phyloP scores from a whole-genome alignment of 2,888 invertebrate genomes.

The Candidula unifasciata region DNA sequence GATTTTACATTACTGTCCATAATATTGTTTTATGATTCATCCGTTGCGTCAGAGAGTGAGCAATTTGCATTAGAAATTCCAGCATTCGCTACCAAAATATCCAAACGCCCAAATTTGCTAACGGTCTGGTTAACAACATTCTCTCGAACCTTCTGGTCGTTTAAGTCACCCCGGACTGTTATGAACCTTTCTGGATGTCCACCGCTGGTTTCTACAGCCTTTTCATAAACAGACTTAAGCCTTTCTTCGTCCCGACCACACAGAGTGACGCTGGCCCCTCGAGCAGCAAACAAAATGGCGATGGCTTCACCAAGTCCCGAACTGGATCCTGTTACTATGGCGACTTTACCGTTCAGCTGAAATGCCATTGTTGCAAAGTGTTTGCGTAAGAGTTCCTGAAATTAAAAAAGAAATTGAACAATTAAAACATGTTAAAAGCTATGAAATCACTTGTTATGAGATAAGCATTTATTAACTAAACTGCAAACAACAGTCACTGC shows the following conservation, averaged over 20 bases:
- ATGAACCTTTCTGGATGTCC: constrained; percentile 4
- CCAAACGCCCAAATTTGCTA: too few species aligned
- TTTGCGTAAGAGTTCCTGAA: too few species aligned
- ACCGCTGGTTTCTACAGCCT: constrained; percentile 10
- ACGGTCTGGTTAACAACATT: not conserved
- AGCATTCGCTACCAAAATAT: constrained; percentile 34
- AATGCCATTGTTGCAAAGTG: not conserved
- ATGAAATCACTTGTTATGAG: too few species aligned
- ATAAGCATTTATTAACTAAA: too few species aligned
- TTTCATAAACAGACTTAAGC: not conserved
- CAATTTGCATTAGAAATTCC: not conserved
- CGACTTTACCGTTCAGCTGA: not conserved
- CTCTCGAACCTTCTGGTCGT: not conserved
- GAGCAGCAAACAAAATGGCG: constrained; percentile 49
- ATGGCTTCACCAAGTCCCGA: constrained; percentile 24
- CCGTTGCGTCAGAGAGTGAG: not conserved
- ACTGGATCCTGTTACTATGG: constrained; percentile 35
- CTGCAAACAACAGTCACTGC: too few species aligned
- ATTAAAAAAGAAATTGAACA: too few species aligned
- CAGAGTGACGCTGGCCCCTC: constrained; percentile 16
- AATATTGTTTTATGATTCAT: constrained; percentile 33
- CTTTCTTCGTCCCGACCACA: constrained; percentile 33
- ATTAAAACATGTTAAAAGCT: too few species aligned
- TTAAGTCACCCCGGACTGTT: constrained; percentile 14
- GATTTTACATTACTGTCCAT: constrained; percentile 46